Conservation (phyloP, 2,888 invertebrate species). For the Xylocampa areola region DNA sequence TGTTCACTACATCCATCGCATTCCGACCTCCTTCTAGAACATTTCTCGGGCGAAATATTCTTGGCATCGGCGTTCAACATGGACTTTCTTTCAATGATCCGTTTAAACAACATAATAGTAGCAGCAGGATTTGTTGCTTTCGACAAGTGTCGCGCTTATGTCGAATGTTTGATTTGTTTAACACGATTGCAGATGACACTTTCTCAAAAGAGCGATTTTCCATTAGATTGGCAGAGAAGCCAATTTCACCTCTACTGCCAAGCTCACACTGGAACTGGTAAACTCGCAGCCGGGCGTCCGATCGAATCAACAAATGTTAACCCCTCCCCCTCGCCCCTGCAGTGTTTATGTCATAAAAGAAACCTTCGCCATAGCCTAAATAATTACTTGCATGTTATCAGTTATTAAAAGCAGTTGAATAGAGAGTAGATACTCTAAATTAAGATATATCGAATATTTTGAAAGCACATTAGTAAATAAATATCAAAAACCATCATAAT, state of each 20-base stretch:
- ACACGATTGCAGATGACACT: slow-evolving; percentile 78
- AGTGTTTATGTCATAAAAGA: slow-evolving; percentile 60
- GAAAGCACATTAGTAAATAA: background rate
- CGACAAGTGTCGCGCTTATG: slow-evolving; percentile 84
- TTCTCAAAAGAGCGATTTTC: slow-evolving; percentile 84
- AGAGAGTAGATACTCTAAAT: no score
- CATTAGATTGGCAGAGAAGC: slow-evolving; percentile 88
- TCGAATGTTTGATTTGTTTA: slow-evolving; percentile 85
- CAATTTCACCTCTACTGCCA: slow-evolving; percentile 82
- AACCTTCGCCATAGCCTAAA: slow-evolving; percentile 71
- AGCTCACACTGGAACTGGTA: slow-evolving; percentile 74
- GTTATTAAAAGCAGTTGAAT: no score
- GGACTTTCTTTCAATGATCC: slow-evolving; percentile 89
- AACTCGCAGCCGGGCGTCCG: slow-evolving; percentile 57
- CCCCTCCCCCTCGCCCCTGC: slow-evolving; percentile 50
- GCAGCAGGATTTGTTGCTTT: slow-evolving; percentile 85
- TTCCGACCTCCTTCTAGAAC: slow-evolving; percentile 86
- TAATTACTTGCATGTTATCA: no score
- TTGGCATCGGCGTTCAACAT: slow-evolving; percentile 83
- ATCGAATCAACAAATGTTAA: slow-evolving; percentile 70
- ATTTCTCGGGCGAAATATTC: slow-evolving; percentile 79
- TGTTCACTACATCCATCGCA: slow-evolving; percentile 85
- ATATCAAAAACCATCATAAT: background rate
- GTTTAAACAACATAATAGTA: slow-evolving; percentile 90
- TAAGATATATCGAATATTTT: background rate